Conservation (phyloP, 1,140 invertebrate genomes). For the Trinorchestia longiramus region DNA sequence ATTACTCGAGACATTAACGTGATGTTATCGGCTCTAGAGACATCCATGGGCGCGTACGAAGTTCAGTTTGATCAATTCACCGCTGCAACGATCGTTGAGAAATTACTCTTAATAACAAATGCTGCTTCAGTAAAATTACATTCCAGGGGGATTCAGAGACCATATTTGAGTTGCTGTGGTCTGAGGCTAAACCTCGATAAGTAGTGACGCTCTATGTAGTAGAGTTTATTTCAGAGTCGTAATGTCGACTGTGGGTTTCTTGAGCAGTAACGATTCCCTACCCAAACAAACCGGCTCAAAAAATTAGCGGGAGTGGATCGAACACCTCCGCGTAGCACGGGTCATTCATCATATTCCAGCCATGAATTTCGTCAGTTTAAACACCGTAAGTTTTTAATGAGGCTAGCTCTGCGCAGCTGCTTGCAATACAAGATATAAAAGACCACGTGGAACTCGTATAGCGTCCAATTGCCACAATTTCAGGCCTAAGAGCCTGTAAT, state of each 20-base stretch:
- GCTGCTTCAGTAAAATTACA: not conserved
- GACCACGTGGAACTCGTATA: not conserved
- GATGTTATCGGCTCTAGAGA: not conserved
- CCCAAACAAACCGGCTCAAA: not conserved
- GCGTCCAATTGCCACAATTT: not conserved
- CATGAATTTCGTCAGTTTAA: not conserved
- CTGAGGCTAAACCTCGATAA: not conserved
- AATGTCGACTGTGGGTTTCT: not conserved
- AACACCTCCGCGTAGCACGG: not conserved
- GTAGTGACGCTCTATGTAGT: not conserved
- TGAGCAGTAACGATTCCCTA: not conserved
- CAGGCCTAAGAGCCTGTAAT: constrained; percentile 18
- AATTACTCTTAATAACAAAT: not conserved
- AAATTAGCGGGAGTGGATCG: not conserved
- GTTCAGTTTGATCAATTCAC: not conserved
- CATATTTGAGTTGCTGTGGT: not conserved
- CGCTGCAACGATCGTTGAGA: not conserved
- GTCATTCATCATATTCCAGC: not conserved
- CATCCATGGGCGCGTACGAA: not conserved
- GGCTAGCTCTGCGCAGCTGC: not conserved
- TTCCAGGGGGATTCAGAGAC: not conserved
- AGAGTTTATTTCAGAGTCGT: not conserved
- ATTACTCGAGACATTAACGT: not conserved
- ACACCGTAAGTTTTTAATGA: not conserved
- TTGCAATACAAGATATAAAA: not conserved